Evolutionary conservation across 2,888 invertebrate genomes (phyloP).

Genomic region (Pheosia gnoma): DNA sequence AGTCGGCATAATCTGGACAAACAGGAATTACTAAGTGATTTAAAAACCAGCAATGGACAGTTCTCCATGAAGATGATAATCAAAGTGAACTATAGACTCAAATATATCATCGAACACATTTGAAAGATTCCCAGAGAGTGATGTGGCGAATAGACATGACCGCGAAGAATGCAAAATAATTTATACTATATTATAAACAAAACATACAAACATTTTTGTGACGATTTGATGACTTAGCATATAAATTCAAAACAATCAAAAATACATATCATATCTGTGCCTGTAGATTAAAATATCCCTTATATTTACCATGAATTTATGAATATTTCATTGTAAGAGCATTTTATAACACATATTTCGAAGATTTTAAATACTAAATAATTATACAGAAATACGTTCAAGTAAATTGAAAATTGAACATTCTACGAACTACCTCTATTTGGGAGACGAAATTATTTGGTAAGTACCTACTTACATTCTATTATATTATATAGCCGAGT

Average conservation of each 20-base stretch:
- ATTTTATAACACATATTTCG: constrained; percentile 41
- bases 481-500: neutral
- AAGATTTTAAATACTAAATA: constrained; percentile 31
- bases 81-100: constrained; percentile 34
- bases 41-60: constrained; percentile 36
- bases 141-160: constrained; percentile 27
- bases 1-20: constrained; percentile 63
- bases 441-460: constrained; percentile 35
- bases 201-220: constrained; percentile 30
- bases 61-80: constrained; percentile 43
- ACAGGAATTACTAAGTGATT: constrained; percentile 54
- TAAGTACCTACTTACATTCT: constrained; percentile 25
- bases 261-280: constrained; percentile 82
- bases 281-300: constrained; percentile 62
- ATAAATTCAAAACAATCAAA: constrained; percentile 57
- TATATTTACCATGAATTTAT: constrained; percentile 49
- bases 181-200: constrained; percentile 30
- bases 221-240: constrained; percentile 54
- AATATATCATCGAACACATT: constrained; percentile 29
- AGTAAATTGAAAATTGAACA: constrained; percentile 27
- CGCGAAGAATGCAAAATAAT: constrained; percentile 32
- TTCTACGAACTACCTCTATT: constrained; percentile 35
- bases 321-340: constrained; percentile 40
- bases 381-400: constrained; percentile 28
- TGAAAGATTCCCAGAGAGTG: constrained; percentile 24